Percentiles rank a stretch among this genome's conserved stretches.
Evolutionary conservation across 1,140 invertebrate species (phyloP).

Genomic region (Megalonaias nervosa): DNA sequence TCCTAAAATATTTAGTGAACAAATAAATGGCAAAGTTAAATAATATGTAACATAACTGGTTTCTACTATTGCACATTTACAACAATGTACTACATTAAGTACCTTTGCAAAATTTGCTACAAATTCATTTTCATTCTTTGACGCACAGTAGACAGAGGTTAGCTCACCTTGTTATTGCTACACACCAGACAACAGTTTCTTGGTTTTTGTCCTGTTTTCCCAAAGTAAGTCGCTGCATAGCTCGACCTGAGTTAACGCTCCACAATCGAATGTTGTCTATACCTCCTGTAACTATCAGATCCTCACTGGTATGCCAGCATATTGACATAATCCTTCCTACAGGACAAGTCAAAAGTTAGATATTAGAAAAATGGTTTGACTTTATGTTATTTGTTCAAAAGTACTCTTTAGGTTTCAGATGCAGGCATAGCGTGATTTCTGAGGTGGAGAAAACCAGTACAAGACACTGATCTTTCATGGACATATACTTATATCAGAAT

Average conservation of each 20-base stretch:
- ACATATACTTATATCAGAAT: too few relatives aligned
- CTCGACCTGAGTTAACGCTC: constrained; percentile 87
- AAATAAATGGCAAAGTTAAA: not conserved
- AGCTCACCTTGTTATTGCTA: constrained; percentile 78
- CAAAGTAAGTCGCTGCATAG: constrained; percentile 85
- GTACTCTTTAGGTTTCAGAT: too few relatives aligned
- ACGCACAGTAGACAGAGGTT: not conserved
- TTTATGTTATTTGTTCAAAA: too few relatives aligned
- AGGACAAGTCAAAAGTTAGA: constrained; percentile 1
- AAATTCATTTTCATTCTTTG: not conserved
- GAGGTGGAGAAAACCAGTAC: too few relatives aligned
- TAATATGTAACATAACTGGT: not conserved
- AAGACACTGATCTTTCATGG: too few relatives aligned
- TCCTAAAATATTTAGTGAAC: not conserved
- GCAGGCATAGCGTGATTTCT: too few relatives aligned
- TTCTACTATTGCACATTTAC: not conserved
- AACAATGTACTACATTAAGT: not conserved
- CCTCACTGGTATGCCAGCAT: constrained; percentile 85
- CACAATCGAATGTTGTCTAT: constrained; percentile 88
- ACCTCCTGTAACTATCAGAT: constrained; percentile 88
- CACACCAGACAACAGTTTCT: constrained; percentile 89
- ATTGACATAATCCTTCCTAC: constrained; percentile 86
- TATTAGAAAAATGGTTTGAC: too few relatives aligned
- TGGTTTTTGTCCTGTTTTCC: constrained; percentile 74
- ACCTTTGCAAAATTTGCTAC: not conserved